Conservation (phyloP, 1,140 invertebrate species). For the Campoletis sonorensis region DNA sequence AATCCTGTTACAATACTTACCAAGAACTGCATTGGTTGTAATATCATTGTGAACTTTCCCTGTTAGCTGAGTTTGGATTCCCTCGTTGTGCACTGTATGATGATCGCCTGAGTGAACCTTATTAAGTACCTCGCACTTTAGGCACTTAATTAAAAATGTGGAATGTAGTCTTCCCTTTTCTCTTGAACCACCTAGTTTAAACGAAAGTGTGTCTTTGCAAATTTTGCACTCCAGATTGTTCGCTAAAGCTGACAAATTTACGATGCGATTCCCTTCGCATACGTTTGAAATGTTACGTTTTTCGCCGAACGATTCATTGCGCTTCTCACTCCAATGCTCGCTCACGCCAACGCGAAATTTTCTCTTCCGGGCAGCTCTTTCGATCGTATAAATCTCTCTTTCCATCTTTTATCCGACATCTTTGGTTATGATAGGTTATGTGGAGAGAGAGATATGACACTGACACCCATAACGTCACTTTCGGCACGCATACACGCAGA, state of each 20-base stretch:
- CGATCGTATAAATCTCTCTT: no score
- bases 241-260: not conserved
- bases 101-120: not conserved
- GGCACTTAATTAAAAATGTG: not conserved
- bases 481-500: no score
- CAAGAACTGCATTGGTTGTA: constrained; percentile 19
- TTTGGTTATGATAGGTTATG: no score
- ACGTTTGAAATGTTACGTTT: not conserved
- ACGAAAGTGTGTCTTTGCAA: constrained; percentile 11
- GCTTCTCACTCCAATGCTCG: not conserved
- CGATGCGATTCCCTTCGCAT: constrained; percentile 15
- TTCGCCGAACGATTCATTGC: not conserved
- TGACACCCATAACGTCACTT: no score
- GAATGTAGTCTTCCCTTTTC: not conserved
- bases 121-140: not conserved
- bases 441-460: no score
- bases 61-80: not conserved
- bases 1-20: no score
- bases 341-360: no score
- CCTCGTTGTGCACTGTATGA: not conserved
- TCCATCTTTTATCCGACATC: no score
- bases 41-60: constrained; percentile 10
- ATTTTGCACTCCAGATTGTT: constrained; percentile 10
- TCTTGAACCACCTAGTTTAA: not conserved
- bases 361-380: no score